Conservation (phyloP, 2,888 invertebrate genomes). For the Trilocha varians region DNA sequence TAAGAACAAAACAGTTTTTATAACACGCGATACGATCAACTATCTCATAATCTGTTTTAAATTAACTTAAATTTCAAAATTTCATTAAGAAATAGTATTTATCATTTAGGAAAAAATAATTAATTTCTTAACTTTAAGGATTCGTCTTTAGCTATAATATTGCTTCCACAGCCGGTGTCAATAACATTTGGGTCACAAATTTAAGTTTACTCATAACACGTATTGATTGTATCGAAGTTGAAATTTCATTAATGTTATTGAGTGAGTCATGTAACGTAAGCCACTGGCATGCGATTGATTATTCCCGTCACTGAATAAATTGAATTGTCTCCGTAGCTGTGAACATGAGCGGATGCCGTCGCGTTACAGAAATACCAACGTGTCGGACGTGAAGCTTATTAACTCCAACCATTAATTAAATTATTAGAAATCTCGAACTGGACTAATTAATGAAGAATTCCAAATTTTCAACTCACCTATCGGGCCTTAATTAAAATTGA, state of each 20-base stretch:
- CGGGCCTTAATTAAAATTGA: constrained; percentile 71
- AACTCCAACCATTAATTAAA: constrained; percentile 67
- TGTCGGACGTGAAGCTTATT: constrained; percentile 51
- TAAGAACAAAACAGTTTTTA: too few relatives aligned
- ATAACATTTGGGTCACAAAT: not conserved
- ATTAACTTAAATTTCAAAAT: too few relatives aligned
- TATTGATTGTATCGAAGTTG: not conserved
- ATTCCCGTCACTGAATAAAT: constrained; percentile 13
- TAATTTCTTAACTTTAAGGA: too few relatives aligned
- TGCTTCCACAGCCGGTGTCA: not conserved
- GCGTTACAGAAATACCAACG: constrained; percentile 56
- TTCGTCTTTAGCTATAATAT: too few relatives aligned
- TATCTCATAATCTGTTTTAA: too few relatives aligned
- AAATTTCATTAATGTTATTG: not conserved
- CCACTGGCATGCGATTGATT: not conserved
- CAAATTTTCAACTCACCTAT: constrained; percentile 71
- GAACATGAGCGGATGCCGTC: constrained; percentile 38
- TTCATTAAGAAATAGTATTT: too few relatives aligned
- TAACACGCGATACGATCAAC: too few relatives aligned
- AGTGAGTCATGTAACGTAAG: not conserved
- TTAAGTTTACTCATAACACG: not conserved
- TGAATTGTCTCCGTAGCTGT: constrained; percentile 19
- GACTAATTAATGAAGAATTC: constrained; percentile 72
- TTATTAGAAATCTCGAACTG: constrained; percentile 70
- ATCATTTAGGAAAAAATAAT: too few relatives aligned